These are phyloP conservation scores for Semibalanus balanoides DNA, from an alignment of 1,140 invertebrate genomes.

Conservation along the genomic window DNA sequence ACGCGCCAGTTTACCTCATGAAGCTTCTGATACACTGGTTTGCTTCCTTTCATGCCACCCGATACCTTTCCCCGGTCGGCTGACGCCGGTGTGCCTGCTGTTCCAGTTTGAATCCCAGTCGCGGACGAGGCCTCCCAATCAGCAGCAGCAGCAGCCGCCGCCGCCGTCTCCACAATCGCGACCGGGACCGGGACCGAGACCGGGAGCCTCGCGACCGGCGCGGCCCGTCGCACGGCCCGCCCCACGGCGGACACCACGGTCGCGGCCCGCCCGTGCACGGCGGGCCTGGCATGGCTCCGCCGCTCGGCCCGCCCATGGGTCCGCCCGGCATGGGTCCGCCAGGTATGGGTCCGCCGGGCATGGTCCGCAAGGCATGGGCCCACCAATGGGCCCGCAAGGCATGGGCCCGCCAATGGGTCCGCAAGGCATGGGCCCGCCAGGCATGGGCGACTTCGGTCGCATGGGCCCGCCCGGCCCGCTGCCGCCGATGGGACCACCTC, in stretches of 20 bases:
- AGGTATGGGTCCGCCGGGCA: too few relatives aligned
- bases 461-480: neutral
- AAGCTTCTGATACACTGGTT: too few relatives aligned
- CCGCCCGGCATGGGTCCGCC: slow-evolving; percentile 21
- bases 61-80: too few relatives aligned
- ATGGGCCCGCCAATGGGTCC: slow-evolving; percentile 41
- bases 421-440: slow-evolving; percentile 20
- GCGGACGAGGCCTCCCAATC: slow-evolving; percentile 64
- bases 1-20: too few relatives aligned
- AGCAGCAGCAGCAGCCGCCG: slow-evolving; percentile 47
- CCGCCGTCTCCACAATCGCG: slow-evolving; percentile 36
- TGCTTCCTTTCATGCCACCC: too few relatives aligned
- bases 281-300: slow-evolving; percentile 48
- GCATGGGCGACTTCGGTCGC: too few relatives aligned
- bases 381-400: slow-evolving; percentile 3
- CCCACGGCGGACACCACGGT: slow-evolving; percentile 15
- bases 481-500: slow-evolving; percentile 10
- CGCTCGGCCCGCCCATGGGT: slow-evolving; percentile 45
- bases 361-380: slow-evolving; percentile 12
- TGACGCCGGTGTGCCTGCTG: neutral
- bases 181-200: slow-evolving; percentile 16
- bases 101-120: slow-evolving; percentile 72
- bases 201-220: slow-evolving; percentile 11
- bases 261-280: slow-evolving; percentile 35
- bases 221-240: slow-evolving; percentile 13